phyloP scores from a whole-genome alignment of 2,888 invertebrate genomes.

The Hetaerina titia region DNA sequence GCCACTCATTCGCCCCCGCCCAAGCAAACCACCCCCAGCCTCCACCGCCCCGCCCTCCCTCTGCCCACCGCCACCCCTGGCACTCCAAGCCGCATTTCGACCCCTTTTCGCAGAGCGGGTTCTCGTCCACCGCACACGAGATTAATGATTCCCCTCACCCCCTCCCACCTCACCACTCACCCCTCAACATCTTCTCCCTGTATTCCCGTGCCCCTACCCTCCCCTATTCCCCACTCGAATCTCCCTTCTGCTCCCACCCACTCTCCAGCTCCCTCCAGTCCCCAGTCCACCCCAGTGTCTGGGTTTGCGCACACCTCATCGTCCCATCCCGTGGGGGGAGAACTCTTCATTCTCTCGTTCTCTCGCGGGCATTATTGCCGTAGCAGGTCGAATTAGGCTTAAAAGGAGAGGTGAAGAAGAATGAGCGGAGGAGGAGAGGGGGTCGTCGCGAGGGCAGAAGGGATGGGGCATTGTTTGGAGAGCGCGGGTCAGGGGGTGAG shows the following conservation, averaged over 20 bases:
- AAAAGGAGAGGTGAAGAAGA: constrained; percentile 63
- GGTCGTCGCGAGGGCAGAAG: background rate
- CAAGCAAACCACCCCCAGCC: background rate
- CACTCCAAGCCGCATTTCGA: constrained; percentile 57
- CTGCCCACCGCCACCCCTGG: background rate
- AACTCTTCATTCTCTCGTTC: constrained; percentile 27
- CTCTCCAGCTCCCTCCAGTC: background rate
- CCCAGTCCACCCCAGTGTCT: background rate
- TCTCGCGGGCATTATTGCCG: constrained; percentile 46
- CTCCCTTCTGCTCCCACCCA: constrained; percentile 74
- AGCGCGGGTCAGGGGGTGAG: constrained; percentile 44
- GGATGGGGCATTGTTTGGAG: constrained; percentile 11
- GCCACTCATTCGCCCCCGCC: background rate
- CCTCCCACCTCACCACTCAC: background rate
- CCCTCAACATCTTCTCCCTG: background rate
- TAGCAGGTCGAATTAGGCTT: constrained; percentile 68
- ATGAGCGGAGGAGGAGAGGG: constrained; percentile 32
- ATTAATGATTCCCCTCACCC: constrained; percentile 55
- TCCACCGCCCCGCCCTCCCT: background rate
- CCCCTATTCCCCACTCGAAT: constrained; percentile 72
- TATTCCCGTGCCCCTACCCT: constrained; percentile 64
- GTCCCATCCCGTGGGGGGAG: background rate
- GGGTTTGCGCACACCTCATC: constrained; percentile 13
- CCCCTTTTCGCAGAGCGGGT: constrained; percentile 63
- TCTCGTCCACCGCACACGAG: constrained; percentile 64